Evolutionary conservation across 1,140 invertebrate genomes (phyloP).

Genomic region (Argopecten irradians): DNA sequence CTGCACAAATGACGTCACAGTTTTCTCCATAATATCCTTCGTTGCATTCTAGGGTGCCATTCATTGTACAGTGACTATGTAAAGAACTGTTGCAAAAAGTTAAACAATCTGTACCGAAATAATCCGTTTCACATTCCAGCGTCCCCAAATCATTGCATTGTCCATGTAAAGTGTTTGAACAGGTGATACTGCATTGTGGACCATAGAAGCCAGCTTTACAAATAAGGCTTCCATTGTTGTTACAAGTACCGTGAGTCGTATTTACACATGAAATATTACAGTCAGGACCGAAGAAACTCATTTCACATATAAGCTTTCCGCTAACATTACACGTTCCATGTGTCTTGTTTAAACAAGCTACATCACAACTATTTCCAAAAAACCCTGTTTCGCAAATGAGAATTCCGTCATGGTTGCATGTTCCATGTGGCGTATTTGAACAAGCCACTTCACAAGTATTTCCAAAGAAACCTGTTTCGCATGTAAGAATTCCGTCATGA

Average conservation of each 20-base stretch:
- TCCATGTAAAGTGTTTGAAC: background rate
- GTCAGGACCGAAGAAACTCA: background rate
- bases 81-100: background rate
- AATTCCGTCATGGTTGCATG: background rate
- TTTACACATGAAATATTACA: background rate
- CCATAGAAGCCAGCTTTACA: slow-evolving; percentile 20
- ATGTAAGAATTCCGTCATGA: background rate
- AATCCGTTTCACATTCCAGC: background rate
- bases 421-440: background rate
- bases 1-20: slow-evolving; percentile 25
- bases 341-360: background rate
- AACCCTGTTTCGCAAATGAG: background rate
- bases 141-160: background rate
- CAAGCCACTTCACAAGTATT: background rate
- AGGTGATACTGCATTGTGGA: background rate
- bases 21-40: slow-evolving; percentile 14
- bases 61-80: background rate
- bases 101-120: slow-evolving; percentile 26
- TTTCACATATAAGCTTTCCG: background rate
- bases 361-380: background rate
- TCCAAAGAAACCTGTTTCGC: background rate
- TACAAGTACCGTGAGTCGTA: background rate
- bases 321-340: background rate
- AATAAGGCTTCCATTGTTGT: background rate
- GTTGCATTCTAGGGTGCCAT: slow-evolving; percentile 24